A percentile compares a stretch with the other conserved stretches of the same genome.
These are phyloP conservation scores for Spodoptera picta DNA, from an alignment of 2,888 invertebrate genomes.

Conservation along the genomic window DNA sequence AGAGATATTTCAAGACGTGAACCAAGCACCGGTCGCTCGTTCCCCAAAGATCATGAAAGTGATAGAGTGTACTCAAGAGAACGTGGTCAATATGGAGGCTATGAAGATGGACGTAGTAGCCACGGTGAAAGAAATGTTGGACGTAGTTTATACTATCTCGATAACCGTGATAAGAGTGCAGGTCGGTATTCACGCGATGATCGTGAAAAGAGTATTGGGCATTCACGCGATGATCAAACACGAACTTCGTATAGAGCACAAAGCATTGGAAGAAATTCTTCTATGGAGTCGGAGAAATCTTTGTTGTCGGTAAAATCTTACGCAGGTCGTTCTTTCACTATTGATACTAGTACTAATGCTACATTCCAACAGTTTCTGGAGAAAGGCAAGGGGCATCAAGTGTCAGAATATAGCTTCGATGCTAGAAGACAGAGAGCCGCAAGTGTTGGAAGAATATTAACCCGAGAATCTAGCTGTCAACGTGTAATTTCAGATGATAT, in stretches of 20 bases:
- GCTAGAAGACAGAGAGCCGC: conserved; percentile 73
- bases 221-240: conserved; percentile 7
- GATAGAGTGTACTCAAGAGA: conserved; percentile 52
- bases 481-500: conserved; percentile 20
- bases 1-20: conserved; percentile 42
- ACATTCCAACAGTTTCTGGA: conserved; percentile 74
- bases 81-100: conserved; percentile 49
- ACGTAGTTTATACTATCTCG: conserved; percentile 36
- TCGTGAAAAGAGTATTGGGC: conserved; percentile 39
- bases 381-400: conserved; percentile 59
- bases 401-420: conserved; percentile 66
- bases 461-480: conserved; percentile 56
- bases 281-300: conserved; percentile 53
- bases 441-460: conserved; percentile 77
- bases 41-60: conserved; percentile 47
- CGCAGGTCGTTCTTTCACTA: conserved; percentile 72
- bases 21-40: conserved; percentile 20
- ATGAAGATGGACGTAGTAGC: conserved; percentile 57
- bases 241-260: conserved; percentile 52
- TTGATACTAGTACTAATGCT: conserved; percentile 78
- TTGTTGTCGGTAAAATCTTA: conserved; percentile 67
- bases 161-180: conserved; percentile 46
- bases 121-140: conserved; percentile 67
- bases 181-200: conserved; percentile 18
- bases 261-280: conserved; percentile 55